Base-by-base conservation (phyloP, 2,113 vertebrate species). In the Thymallus thymallus region DNA sequence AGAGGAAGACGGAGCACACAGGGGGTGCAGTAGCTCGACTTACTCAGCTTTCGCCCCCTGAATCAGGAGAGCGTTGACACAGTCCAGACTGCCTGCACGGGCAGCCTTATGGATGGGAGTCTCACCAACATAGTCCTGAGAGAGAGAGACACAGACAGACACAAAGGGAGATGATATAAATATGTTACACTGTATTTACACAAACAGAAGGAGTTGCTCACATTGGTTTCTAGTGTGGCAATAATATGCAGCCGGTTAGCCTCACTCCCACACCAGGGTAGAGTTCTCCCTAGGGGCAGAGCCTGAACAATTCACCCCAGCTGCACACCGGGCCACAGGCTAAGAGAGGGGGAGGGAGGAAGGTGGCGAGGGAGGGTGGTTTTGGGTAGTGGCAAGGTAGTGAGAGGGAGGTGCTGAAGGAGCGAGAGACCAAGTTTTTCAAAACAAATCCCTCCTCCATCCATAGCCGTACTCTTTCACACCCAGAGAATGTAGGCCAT, bases 31-130 rank as follows among this genome's bases (percentile, higher is more conserved):
- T 41, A 70, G 82, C 85, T 90, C 85, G 87, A 98, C 98, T 98
- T 98, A 99, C 98, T 99, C 94, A 90, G 96, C 93, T 89, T 94
- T 96, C 75, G 95, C 98, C 92, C 98, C 97, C 91, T 94, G 94
- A 82, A 95, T 92, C 93, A 96, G 95, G 90, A 99, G 98, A 92
- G 95, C 94, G 86, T 93, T 95, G 92, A 99, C 89, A 87, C 96
- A 99, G 86, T 98, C 96, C 86, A 97, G 94, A 91, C 97, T 98
- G 91, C 97, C 98, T 82, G 96, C 95, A 46, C 98, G 96, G 90
- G 97, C 98, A 79, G 97, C 98, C 94, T 99, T 99, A 92, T 99
- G 98, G 92, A 98, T 91, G 86, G 98, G 97, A 87, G 96, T 96
- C 94, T 99, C 97, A 78, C 98, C 98, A 92, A 98, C 98, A 95